A percentile compares a stretch with the other conserved stretches of the same genome.
Evolutionary conservation across 92 coral and sea anemone genomes (phyloP).

Genomic region (Phymanthus crucifer): DNA sequence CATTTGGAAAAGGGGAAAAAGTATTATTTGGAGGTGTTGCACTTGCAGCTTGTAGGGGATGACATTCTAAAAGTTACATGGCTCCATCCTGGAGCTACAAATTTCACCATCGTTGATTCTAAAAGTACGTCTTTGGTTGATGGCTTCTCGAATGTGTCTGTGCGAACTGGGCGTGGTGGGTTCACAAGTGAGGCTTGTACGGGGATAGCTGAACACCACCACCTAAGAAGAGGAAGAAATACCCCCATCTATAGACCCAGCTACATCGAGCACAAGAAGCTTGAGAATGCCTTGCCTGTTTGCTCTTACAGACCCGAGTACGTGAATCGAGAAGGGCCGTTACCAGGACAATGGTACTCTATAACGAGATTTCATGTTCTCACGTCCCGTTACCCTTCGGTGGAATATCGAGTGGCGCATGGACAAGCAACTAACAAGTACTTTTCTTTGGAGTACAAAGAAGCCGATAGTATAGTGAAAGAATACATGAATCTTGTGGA

Average conservation of each 20-base stretch:
- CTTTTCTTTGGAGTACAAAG: conserved; percentile 52
- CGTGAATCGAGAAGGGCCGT: neutral
- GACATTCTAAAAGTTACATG: conserved; percentile 44
- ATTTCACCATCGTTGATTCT: conserved; percentile 23
- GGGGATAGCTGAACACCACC: conserved; percentile 9
- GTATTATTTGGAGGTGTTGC: conserved; percentile 47
- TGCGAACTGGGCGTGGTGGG: too few relatives aligned
- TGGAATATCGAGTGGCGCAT: neutral
- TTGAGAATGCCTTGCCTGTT: conserved; percentile 46
- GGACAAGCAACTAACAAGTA: neutral
- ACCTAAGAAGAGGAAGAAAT: neutral
- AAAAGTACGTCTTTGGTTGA: neutral
- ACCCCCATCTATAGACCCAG: conserved; percentile 1
- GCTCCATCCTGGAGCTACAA: conserved; percentile 38
- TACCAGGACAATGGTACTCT: neutral
- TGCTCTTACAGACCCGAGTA: conserved; percentile 70
- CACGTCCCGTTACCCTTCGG: conserved; percentile 12
- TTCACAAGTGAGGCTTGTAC: neutral
- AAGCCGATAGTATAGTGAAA: conserved; percentile 50
- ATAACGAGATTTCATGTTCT: neutral
- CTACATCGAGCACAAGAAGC: conserved; percentile 38
- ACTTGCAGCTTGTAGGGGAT: neutral
- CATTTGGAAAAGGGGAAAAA: conserved; percentile 21
- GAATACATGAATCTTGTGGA: conserved; percentile 55
- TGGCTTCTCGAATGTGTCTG: neutral